A percentile compares a stretch with the other conserved stretches of the same genome.
These are phyloP conservation scores for Geophilus truncorum DNA, from an alignment of 2,888 invertebrate species.

Conservation along the genomic window DNA sequence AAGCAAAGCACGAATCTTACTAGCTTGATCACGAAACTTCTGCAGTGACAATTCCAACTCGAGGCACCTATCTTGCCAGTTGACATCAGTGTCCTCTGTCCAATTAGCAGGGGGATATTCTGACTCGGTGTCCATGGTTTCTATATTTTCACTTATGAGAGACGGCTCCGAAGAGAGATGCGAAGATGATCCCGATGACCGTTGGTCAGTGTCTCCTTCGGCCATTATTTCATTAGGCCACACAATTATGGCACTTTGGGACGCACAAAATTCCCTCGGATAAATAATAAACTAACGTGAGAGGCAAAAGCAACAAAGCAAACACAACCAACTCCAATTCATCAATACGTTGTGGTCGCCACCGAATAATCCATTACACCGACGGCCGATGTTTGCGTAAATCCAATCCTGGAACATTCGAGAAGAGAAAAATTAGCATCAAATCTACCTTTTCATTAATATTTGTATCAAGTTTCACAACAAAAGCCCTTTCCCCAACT, in stretches of 20 bases:
- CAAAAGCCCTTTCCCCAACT: neutral
- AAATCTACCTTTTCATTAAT: neutral
- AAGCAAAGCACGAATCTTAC: conserved; percentile 78
- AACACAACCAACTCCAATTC: neutral
- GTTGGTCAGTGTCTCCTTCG: conserved; percentile 37
- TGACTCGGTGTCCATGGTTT: conserved; percentile 36
- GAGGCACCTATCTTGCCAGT: conserved; percentile 85
- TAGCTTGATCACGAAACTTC: conserved; percentile 77
- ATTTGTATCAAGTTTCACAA: neutral
- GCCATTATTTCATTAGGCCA: conserved; percentile 31
- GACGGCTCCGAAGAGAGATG: conserved; percentile 37
- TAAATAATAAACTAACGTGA: neutral
- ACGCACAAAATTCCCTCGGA: neutral
- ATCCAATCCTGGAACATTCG: neutral
- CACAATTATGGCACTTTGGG: neutral
- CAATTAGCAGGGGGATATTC: conserved; percentile 36
- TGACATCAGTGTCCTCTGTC: conserved; percentile 50
- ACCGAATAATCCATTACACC: neutral
- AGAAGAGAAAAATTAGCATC: neutral
- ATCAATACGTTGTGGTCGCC: neutral
- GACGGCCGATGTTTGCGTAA: neutral
- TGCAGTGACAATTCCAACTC: conserved; percentile 80
- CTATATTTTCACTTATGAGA: conserved; percentile 35
- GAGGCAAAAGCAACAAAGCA: neutral
- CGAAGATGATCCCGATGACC: conserved; percentile 36